Conservation (phyloP, 2,888 invertebrate species). For the Cheilosia pagana region DNA sequence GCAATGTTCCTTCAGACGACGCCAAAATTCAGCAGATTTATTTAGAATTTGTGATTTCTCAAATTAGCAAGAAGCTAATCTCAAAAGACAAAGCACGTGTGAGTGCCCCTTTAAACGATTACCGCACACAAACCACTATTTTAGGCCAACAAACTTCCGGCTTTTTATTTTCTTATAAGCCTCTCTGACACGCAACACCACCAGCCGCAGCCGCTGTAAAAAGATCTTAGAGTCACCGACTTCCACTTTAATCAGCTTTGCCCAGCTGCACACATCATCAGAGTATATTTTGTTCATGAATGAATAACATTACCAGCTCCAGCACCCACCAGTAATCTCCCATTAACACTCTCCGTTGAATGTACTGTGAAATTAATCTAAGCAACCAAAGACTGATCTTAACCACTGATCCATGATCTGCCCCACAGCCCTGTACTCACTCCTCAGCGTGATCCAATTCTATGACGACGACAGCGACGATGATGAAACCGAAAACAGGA, state of each 20-base stretch:
- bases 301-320: slow-evolving; percentile 19
- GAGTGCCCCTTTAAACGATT: too few relatives aligned
- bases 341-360: slow-evolving; percentile 51
- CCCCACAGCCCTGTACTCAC: neutral
- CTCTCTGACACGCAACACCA: neutral
- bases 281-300: slow-evolving; percentile 35
- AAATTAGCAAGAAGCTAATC: too few relatives aligned
- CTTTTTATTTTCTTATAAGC: neutral
- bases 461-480: slow-evolving; percentile 15
- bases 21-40: too few relatives aligned
- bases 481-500: slow-evolving; percentile 60
- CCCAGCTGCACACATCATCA: slow-evolving; percentile 26
- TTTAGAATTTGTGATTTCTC: too few relatives aligned
- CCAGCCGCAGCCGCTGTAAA: too few relatives aligned
- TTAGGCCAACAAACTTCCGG: neutral
- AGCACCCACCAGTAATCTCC: slow-evolving; percentile 28
- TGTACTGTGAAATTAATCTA: slow-evolving; percentile 60
- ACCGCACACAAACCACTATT: neutral
- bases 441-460: slow-evolving; percentile 40
- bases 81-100: too few relatives aligned
- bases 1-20: too few relatives aligned
- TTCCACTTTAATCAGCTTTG: slow-evolving; percentile 10
- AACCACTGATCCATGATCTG: slow-evolving; percentile 29
- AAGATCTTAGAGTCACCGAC: slow-evolving; percentile 13
- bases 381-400: slow-evolving; percentile 40